Evolutionary conservation across 92 coral and sea anemone species (phyloP), one percentile per base, ranked within the genome.

Genomic region (Heliopora coerulea): DNA sequence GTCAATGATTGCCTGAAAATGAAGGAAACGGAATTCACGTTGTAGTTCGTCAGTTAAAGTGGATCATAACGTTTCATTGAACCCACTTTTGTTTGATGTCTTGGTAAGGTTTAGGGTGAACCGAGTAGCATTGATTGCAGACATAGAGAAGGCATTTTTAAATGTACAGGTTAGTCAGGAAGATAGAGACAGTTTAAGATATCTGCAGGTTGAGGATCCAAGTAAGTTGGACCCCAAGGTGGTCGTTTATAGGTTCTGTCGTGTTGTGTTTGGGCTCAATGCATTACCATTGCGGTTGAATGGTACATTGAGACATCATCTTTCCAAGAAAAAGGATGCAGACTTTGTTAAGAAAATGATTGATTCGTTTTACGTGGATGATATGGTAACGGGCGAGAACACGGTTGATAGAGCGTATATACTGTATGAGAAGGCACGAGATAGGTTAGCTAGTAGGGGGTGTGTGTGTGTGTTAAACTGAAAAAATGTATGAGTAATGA

Each of bases 311-410:
- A 72, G 78, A 62, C 78, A 72, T 49, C 78, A 72, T 26, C 52
- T 72, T 29, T 50, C 78, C 28, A 72, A 72, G 78, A 46, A 25
- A 9, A 52, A 8, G 40, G 48, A 12, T 5, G 69, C 54, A 34
- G 78, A 54, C 78, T 72, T 72, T 23, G 78, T 72, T 0, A 72
- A 29, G 68, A 72, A 72, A 54, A 44, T 72, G 40, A 29, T 72
- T 27, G 66, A 72, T 17, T 49, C 61, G 24, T 72, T 72, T 44
- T 72, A 72, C 19, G 58, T 24, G 25, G 85, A 84, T 48, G 68
- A 84, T 15, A 32, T 84, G 54, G 81, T 80, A 52, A 74, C 88
- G 2, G 88, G 88, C 37, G 88, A 66, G 57, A 41, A 40, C 26
- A 11, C 30, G 33, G 14, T 61, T 17, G 54, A 20, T 8, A 44